A percentile compares a stretch with the other conserved stretches of the same genome.
phyloP scores from a whole-genome alignment of 2,797 vertebrate genomes.

The Myotis findleyi region DNA sequence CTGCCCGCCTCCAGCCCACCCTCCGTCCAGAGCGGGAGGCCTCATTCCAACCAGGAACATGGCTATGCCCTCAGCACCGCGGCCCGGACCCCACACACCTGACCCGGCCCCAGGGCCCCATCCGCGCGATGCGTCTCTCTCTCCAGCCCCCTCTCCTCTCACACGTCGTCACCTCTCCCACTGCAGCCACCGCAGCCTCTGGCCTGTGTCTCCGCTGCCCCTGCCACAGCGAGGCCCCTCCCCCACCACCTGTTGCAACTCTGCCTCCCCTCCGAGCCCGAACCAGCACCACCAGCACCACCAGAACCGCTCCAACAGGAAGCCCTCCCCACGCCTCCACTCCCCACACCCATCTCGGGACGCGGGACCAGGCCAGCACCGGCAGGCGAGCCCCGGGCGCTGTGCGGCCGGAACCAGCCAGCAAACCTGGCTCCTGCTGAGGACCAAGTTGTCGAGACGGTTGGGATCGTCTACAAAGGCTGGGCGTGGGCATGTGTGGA shows the following conservation, averaged over 20 bases:
- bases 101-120: background rate
- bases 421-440: background rate
- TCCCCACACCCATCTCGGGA: rapidly evolving
- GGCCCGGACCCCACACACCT: background rate
- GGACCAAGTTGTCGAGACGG: background rate
- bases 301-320: background rate
- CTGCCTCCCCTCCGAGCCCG: background rate
- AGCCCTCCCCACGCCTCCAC: background rate
- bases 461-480: rapidly evolving
- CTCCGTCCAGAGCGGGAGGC: background rate
- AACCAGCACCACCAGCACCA: background rate
- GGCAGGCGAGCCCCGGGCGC: rapidly evolving
- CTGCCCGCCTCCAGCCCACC: background rate
- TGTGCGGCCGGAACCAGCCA: rapidly evolving
- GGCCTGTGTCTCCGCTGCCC: background rate
- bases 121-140: rapidly evolving
- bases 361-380: background rate
- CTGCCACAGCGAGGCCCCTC: background rate
- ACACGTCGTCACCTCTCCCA: rapidly evolving
- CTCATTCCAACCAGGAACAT: rapidly evolving
- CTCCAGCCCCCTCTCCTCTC: background rate
- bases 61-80: rapidly evolving
- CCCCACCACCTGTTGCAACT: background rate
- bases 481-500: rapidly evolving
- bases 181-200: background rate